phyloP scores from a whole-genome alignment of 1,140 invertebrate species.

The Ephestia elutella region DNA sequence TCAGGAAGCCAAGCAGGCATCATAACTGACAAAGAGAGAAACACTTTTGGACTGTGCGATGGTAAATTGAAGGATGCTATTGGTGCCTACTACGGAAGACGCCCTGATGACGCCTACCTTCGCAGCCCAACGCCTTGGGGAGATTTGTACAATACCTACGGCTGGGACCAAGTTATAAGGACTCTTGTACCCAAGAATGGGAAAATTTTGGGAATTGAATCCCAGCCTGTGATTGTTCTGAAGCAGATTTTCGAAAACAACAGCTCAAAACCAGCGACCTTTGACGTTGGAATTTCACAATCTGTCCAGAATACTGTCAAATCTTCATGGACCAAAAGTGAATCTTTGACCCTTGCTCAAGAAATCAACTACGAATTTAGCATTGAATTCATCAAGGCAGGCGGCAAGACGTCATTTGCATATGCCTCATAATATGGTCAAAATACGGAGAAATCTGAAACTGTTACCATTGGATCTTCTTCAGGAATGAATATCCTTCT shows the following conservation, averaged over 20 bases:
- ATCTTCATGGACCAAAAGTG: constrained; percentile 25
- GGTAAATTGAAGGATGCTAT: constrained; percentile 25
- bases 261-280: constrained; percentile 20
- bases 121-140: constrained; percentile 39
- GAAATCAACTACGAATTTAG: constrained; percentile 20
- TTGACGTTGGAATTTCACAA: constrained; percentile 23
- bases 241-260: constrained; percentile 24
- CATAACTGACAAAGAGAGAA: constrained; percentile 28
- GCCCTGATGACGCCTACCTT: constrained; percentile 32
- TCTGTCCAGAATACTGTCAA: constrained; percentile 23
- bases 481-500: constrained; percentile 24
- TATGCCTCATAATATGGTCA: constrained; percentile 31
- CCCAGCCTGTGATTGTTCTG: constrained; percentile 19
- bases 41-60: constrained; percentile 26
- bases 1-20: constrained; percentile 18
- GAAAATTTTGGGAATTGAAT: constrained; percentile 18
- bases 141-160: constrained; percentile 30
- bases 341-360: constrained; percentile 12
- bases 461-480: constrained; percentile 23
- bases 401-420: constrained; percentile 11
- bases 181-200: constrained; percentile 22
- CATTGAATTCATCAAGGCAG: not conserved
- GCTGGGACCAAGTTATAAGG: constrained; percentile 30
- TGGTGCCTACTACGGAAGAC: constrained; percentile 17
- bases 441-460: constrained; percentile 20